Evolutionary conservation across 2,797 vertebrate species (phyloP).

Genomic region (Rhodeus uyekii): DNA sequence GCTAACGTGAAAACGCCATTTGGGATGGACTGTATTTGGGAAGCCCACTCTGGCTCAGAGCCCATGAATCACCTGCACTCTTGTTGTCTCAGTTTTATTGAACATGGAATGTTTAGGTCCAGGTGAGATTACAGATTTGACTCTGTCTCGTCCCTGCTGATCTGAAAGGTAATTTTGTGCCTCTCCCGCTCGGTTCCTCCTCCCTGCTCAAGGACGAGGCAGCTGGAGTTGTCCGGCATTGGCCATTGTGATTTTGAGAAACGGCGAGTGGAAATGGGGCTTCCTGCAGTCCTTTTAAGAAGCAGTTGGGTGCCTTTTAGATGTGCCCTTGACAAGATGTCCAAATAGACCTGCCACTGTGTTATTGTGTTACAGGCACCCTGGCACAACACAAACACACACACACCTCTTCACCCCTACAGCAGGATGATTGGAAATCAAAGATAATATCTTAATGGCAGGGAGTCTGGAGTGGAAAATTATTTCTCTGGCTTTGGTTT

Average conservation of each 20-base stretch:
- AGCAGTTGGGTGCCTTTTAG: constrained; percentile 68
- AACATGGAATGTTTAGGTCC: constrained; percentile 15
- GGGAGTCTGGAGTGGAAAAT: constrained; percentile 21
- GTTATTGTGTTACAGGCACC: constrained; percentile 72
- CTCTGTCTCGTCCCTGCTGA: constrained; percentile 62
- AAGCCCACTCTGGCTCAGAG: not conserved
- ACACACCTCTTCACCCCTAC: constrained; percentile 2
- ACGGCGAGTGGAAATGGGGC: constrained; percentile 63
- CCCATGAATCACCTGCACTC: constrained; percentile 23
- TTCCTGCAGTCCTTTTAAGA: constrained; percentile 67
- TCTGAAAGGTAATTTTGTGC: constrained; percentile 67
- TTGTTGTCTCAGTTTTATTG: constrained; percentile 44
- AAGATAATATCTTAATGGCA: constrained; percentile 60
- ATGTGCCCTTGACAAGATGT: constrained; percentile 70
- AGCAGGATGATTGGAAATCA: constrained; percentile 75
- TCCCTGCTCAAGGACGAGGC: constrained; percentile 69
- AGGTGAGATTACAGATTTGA: constrained; percentile 56
- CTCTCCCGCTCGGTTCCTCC: constrained; percentile 53
- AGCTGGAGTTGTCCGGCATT: constrained; percentile 64
- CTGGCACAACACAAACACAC: constrained; percentile 27
- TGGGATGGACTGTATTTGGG: not conserved
- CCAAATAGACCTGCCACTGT: constrained; percentile 72
- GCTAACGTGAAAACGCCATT: not conserved
- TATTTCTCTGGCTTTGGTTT: not conserved
- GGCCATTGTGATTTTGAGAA: constrained; percentile 67